These are phyloP conservation scores for Diplazon laetatorius DNA, from an alignment of 2,888 invertebrate species.

Conservation along the genomic window DNA sequence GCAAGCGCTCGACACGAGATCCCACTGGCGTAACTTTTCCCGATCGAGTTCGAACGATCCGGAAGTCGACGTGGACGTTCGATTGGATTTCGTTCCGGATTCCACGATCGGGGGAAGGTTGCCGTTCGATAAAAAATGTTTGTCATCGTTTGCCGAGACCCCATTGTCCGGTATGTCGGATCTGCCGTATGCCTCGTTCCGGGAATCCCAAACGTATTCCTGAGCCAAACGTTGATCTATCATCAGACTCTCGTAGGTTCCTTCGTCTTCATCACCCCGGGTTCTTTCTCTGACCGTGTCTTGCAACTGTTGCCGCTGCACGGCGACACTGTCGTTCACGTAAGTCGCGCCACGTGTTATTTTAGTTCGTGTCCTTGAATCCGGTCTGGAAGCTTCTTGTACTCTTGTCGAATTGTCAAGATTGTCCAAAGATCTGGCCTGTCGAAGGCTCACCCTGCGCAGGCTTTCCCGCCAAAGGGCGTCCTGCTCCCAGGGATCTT, in stretches of 20 bases:
- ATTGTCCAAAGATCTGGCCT: conserved; percentile 92
- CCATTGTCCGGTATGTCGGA: conserved; percentile 57
- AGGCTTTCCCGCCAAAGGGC: conserved; percentile 91
- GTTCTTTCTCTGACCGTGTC: conserved; percentile 81
- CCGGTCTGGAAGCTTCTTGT: conserved; percentile 65
- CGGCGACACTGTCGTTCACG: conserved; percentile 89
- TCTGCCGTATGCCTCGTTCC: conserved; percentile 79
- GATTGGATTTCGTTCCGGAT: conserved; percentile 62
- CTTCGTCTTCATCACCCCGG: conserved; percentile 82
- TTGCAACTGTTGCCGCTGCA: conserved; percentile 80
- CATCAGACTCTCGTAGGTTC: conserved; percentile 85
- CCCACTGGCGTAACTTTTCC: conserved; percentile 94
- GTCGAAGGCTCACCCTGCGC: conserved; percentile 90
- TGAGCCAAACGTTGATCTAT: conserved; percentile 79
- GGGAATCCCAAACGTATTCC: conserved; percentile 81
- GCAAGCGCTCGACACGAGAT: conserved; percentile 91
- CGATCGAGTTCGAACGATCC: conserved; percentile 87
- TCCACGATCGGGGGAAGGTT: conserved; percentile 80
- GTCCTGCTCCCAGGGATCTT: conserved; percentile 93
- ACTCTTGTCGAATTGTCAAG: conserved; percentile 85
- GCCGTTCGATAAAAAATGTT: conserved; percentile 83
- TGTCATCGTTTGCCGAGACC: conserved; percentile 48
- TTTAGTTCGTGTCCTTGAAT: conserved; percentile 79
- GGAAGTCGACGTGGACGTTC: conserved; percentile 69
- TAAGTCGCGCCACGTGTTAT: conserved; percentile 90